A percentile compares a stretch with the other conserved stretches of the same genome.
Evolutionary conservation across 2,797 vertebrate genomes (phyloP).

Genomic region (Hafferia zeledoni): DNA sequence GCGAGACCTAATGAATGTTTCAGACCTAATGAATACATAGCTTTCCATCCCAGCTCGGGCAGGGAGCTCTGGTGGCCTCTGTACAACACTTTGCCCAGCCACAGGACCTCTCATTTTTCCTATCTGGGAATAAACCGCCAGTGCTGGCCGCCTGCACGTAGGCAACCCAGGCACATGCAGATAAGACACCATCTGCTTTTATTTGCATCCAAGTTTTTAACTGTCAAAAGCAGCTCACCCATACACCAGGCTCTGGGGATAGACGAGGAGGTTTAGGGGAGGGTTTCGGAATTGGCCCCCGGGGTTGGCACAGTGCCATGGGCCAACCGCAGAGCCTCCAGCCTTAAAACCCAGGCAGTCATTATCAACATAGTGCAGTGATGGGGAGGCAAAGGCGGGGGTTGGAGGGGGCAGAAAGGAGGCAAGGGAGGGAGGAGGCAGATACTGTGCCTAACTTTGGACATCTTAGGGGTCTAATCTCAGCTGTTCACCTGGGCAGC

Average conservation of each 20-base stretch:
- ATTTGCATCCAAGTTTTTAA: slow-evolving; percentile 18
- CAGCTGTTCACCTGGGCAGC: background rate
- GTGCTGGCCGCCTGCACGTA: background rate
- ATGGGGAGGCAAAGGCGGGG: background rate
- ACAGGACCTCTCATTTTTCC: background rate
- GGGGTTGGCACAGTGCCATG: accelerated
- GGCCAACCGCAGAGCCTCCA: background rate
- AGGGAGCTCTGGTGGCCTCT: background rate
- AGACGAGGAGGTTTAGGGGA: accelerated
- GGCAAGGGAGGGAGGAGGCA: background rate
- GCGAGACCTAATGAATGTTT: background rate
- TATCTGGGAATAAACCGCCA: background rate
- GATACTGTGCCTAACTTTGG: background rate
- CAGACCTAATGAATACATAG: background rate
- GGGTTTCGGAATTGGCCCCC: background rate
- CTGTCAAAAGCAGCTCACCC: accelerated
- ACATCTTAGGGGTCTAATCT: background rate
- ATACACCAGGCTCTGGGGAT: accelerated
- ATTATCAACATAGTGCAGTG: slow-evolving; percentile 14
- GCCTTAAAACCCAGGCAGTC: background rate
- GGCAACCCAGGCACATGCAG: background rate
- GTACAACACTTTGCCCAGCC: accelerated
- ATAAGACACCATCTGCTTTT: slow-evolving; percentile 54
- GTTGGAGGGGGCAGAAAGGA: background rate
- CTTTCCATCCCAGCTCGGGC: accelerated